A percentile compares a stretch with the other conserved stretches of the same genome.
phyloP scores from a whole-genome alignment of 2,888 invertebrate genomes.

The Eulithis prunata region DNA sequence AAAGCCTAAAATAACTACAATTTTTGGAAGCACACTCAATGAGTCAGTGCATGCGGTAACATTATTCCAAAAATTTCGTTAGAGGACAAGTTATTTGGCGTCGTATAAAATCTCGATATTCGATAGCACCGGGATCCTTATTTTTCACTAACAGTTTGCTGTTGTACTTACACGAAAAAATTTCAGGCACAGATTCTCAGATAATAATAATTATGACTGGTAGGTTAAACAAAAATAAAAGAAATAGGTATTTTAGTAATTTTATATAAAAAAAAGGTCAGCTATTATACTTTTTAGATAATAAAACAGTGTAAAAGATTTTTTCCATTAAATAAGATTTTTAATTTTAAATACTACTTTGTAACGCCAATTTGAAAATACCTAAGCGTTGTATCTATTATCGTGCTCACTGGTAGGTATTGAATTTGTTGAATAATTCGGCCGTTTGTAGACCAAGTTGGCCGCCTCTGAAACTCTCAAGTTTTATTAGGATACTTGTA shows the following conservation, averaged over 20 bases:
- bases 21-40: constrained; percentile 14
- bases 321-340: not conserved
- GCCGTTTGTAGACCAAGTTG: constrained; percentile 58
- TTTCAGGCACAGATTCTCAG: too few relatives aligned
- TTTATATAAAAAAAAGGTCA: too few relatives aligned
- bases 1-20: constrained; percentile 18
- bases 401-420: constrained; percentile 51
- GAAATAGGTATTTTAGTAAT: too few relatives aligned
- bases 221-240: too few relatives aligned
- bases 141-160: too few relatives aligned
- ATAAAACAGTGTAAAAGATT: not conserved
- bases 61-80: too few relatives aligned
- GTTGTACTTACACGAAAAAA: too few relatives aligned
- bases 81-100: too few relatives aligned
- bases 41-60: not conserved
- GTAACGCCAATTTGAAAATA: constrained; percentile 28
- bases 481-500: constrained; percentile 84
- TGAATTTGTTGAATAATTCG: constrained; percentile 75
- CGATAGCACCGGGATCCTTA: too few relatives aligned
- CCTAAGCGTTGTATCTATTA: constrained; percentile 29
- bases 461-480: constrained; percentile 69
- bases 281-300: too few relatives aligned
- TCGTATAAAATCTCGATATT: too few relatives aligned
- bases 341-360: constrained; percentile 6
- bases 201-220: too few relatives aligned